Evolutionary conservation across 2,113 vertebrate species (phyloP).

Genomic region (Vulpes ferrilata): DNA sequence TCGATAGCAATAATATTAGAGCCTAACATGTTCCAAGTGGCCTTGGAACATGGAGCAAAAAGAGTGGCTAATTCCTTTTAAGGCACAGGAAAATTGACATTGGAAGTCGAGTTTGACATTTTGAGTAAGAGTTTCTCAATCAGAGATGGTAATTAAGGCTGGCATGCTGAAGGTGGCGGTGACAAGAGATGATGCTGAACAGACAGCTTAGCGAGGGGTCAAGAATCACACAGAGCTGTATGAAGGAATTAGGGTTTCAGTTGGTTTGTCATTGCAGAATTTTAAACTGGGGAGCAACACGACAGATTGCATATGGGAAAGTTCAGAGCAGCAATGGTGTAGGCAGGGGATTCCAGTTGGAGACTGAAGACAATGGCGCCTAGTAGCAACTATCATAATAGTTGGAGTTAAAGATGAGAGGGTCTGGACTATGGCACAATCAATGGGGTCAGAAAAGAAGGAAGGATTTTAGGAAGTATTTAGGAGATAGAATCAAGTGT

Average conservation of each 20-base stretch:
- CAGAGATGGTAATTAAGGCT: not conserved
- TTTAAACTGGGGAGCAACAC: not conserved
- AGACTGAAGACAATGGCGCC: not conserved
- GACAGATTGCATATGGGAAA: not conserved
- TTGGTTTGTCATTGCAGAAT: not conserved
- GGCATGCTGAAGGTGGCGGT: not conserved
- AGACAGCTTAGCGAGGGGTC: not conserved
- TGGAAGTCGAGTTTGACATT: slow-evolving; percentile 41
- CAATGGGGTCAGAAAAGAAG: not conserved
- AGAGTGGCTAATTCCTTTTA: not conserved
- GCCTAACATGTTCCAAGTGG: not conserved
- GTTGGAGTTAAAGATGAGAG: slow-evolving; percentile 15
- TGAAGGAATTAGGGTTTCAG: slow-evolving; percentile 42
- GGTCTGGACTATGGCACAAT: not conserved
- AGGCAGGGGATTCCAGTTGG: not conserved
- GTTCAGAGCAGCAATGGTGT: not conserved
- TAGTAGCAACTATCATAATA: not conserved
- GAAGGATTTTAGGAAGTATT: not conserved
- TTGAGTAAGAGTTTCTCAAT: slow-evolving; percentile 42
- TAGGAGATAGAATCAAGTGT: not conserved
- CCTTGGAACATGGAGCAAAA: not conserved
- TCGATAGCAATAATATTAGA: not conserved
- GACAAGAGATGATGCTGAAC: not conserved
- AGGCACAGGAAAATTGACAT: not conserved
- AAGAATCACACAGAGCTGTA: not conserved